A percentile compares a stretch with the other conserved stretches of the same genome.
Conservation (phyloP, 2,888 invertebrate species). For the Aethes cnicana region DNA sequence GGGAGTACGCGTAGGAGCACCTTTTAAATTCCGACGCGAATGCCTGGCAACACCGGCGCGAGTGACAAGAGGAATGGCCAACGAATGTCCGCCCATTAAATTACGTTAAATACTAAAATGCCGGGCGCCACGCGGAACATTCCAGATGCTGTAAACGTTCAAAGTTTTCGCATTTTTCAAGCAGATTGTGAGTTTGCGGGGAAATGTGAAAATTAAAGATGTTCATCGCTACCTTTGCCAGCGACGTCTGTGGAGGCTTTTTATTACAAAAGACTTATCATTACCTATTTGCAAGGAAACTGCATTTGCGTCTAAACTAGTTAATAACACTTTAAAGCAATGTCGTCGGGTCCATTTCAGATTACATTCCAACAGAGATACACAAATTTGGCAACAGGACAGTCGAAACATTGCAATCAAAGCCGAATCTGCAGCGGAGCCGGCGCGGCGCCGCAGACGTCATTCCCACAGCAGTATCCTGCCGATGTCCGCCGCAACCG, state of each 20-base stretch:
- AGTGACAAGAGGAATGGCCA: conserved; percentile 31
- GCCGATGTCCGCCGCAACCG: conserved; percentile 1
- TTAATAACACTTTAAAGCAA: too few species aligned
- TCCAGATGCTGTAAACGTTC: conserved; percentile 21
- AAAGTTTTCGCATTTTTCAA: conserved; percentile 29
- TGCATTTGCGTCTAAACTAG: too few species aligned
- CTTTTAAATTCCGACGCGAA: conserved; percentile 32
- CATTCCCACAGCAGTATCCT: conserved; percentile 8
- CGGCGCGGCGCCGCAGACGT: conserved; percentile 20
- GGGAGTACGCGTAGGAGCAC: conserved; percentile 28
- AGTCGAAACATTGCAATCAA: conserved; percentile 14
- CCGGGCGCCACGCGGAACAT: conserved; percentile 8
- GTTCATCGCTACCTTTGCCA: conserved; percentile 7
- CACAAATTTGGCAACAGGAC: background rate
- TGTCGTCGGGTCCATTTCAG: too few species aligned
- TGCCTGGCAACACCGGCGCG: conserved; percentile 23
- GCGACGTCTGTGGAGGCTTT: too few species aligned
- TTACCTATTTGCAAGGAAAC: too few species aligned
- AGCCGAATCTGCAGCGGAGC: conserved; percentile 16
- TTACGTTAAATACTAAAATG: conserved; percentile 25
- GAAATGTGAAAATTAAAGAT: conserved; percentile 24
- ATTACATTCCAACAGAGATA: background rate
- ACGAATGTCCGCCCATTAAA: conserved; percentile 27
- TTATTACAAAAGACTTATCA: too few species aligned
- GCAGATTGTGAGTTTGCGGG: conserved; percentile 20